Evolutionary conservation across 2,888 invertebrate species (phyloP).

Genomic region (Drosophila nr. medialis): DNA sequence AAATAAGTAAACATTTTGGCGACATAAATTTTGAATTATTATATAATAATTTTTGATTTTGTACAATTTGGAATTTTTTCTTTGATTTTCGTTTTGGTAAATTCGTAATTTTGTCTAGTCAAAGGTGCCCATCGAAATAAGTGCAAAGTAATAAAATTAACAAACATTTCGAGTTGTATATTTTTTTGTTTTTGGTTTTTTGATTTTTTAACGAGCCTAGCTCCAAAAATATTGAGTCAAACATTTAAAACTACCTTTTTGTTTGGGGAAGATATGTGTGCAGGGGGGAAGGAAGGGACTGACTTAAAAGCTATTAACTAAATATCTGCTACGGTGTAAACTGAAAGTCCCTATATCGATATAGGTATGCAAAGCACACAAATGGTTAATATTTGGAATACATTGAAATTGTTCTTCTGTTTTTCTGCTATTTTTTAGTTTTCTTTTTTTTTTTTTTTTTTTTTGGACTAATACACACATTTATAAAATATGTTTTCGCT

Average conservation of each 20-base stretch:
- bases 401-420: conserved; percentile 18
- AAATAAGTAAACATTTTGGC: conserved; percentile 35
- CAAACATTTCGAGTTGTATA: conserved; percentile 46
- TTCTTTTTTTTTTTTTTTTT: not conserved
- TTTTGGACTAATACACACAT: conserved; percentile 48
- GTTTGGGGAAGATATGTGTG: conserved; percentile 56
- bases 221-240: conserved; percentile 49
- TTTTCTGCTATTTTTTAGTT: not conserved
- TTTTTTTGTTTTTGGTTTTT: conserved; percentile 9
- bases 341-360: conserved; percentile 31
- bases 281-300: not conserved
- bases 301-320: conserved; percentile 33
- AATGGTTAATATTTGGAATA: conserved; percentile 31
- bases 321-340: conserved; percentile 32
- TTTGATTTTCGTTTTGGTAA: conserved; percentile 35
- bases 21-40: conserved; percentile 27
- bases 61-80: conserved; percentile 51
- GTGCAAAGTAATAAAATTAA: conserved; percentile 68
- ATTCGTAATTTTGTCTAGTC: conserved; percentile 64
- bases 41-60: conserved; percentile 14
- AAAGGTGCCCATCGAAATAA: conserved; percentile 62
- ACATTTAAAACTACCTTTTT: conserved; percentile 43
- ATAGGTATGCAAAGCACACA: conserved; percentile 36
- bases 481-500: conserved; percentile 71
- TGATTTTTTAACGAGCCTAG: conserved; percentile 35